Base-by-base conservation (phyloP, 2,797 vertebrate genomes). In the Esox masquinongy region DNA sequence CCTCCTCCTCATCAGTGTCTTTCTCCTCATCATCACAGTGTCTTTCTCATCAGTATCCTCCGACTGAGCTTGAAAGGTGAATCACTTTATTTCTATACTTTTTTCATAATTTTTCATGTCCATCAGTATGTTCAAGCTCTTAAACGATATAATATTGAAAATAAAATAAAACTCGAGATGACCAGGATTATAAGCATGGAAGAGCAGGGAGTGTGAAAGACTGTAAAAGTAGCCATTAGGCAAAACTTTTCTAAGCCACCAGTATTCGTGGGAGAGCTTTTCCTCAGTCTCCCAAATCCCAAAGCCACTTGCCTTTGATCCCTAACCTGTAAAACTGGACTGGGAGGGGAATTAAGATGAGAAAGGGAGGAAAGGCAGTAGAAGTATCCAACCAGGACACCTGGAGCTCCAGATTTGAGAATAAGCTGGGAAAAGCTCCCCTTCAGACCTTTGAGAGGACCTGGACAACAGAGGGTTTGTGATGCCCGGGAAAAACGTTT, bases 391-490 rank as follows among this genome's bases (percentile, higher is more conserved):
- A 39, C 36, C 36, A 39, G 36, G 36, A 39, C 36, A 5, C 2
- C 36, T 39, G 36, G 36, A 39, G 36, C 36, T 39, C 31, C 29
- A 66, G 49, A 61, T 61, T 26, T 68, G 53, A 39, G 81, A 68
- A 75, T 80, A 80, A 85, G 66, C 71, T 51, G 39, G 50, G 66
- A 56, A 74, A 84, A 77, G 70, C 75, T 79, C 74, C 76, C 68
- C 74, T 74, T 82, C 53, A 9, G 75, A 79, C 71, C 80, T 74
- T 50, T 43, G 1, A 0, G 51, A 68, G 76, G 77, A 77, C 72
- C 70, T 0, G 12, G 75, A 74, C 73, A 72, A 70, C 61, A 69
- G 47, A 24, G 63, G 50, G 68, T 80, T 72, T 79, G 59, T 75
- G 78, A 64, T 68, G 73, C 47, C 6, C 24, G 74, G 14, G 77